Evolutionary conservation across 2,113 vertebrate species (phyloP), one percentile per base, ranked within the genome.

Genomic region (Macrotis lagotis): DNA sequence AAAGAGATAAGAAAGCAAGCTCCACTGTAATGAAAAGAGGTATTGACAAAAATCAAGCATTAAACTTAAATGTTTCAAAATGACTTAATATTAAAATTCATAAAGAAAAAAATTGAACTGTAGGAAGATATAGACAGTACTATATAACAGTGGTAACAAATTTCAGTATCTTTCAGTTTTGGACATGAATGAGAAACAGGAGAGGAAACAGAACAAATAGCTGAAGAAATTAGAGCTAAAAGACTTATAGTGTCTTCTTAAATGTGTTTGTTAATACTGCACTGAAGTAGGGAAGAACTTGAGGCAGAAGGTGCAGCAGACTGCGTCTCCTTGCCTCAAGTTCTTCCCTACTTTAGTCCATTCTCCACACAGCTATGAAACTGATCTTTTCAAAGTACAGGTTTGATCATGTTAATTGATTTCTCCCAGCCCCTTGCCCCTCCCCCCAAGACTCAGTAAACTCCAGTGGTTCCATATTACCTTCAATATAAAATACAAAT

Each of bases 361-460:
- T 44, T 37, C 66, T 74, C 37, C 44, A 74, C 37, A 22, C 66
- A 44, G 66, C 7, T 83, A 19, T 44, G 16, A 83, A 83, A 44
- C 37, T n/a, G 14, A 74, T 74, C 14, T 83, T 83, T 19, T 19
- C 8, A 44, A 83, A 83, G 16, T 83, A 83, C 19, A 44, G 66
- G n/a, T 8, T 19, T 44, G 16, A 83, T 19, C 19, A 74, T n/a
- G 37, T 74, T 16, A 74, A 74, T 4, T 2, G 2, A 28, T 74
- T 14, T 37, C 11, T 11, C 14, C n/a, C 10, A 1, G 7, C 19
- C 4, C 5, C 66, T 7, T 19, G 5, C 2, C 7, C 6, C n/a
- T 44, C 37, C 19, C 16, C 31, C 37, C 10, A 37, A 83, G 44
- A 37, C n/a, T 66, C 37, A 74, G n/a, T 19, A 74, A 74, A 74